phyloP scores from a whole-genome alignment of 2,797 vertebrate species.

The Malurus leucopterus region DNA sequence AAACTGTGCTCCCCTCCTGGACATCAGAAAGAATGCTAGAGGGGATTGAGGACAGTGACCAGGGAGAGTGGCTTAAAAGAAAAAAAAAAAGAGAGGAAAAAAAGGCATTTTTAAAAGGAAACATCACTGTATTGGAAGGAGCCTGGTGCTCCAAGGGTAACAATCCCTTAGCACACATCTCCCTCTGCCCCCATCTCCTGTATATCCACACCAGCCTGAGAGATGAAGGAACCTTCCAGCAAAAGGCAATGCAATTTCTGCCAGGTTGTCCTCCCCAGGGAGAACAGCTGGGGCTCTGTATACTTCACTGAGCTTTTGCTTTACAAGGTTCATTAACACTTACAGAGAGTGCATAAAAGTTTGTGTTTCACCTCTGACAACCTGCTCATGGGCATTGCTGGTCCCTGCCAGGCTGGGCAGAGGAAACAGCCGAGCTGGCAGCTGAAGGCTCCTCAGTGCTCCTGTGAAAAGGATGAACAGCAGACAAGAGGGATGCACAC shows the following conservation, averaged over 20 bases:
- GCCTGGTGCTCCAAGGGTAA: neutral
- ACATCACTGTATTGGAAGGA: fast-evolving
- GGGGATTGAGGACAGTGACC: neutral
- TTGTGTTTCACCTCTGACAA: conserved; percentile 21
- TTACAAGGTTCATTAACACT: conserved; percentile 35
- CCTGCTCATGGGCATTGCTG: neutral
- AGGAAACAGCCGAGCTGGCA: neutral
- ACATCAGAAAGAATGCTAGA: neutral
- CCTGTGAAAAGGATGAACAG: neutral
- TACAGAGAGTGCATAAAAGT: neutral
- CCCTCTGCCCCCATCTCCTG: neutral
- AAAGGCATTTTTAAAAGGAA: neutral
- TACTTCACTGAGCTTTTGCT: conserved; percentile 3
- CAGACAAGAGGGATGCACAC: fast-evolving
- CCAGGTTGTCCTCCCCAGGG: neutral
- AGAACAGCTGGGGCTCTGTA: conserved; percentile 9
- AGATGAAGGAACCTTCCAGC: neutral
- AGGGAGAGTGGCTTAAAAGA: neutral
- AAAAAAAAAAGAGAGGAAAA: neutral
- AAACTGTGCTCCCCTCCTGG: neutral
- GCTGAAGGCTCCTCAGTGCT: neutral
- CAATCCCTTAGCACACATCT: neutral
- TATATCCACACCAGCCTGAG: neutral
- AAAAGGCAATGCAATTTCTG: neutral
- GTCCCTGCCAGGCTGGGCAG: neutral